Percentiles rank a stretch among this genome's conserved stretches.
Evolutionary conservation across 2,888 invertebrate genomes (phyloP).

Genomic region (Pachymerium ferrugineum): DNA sequence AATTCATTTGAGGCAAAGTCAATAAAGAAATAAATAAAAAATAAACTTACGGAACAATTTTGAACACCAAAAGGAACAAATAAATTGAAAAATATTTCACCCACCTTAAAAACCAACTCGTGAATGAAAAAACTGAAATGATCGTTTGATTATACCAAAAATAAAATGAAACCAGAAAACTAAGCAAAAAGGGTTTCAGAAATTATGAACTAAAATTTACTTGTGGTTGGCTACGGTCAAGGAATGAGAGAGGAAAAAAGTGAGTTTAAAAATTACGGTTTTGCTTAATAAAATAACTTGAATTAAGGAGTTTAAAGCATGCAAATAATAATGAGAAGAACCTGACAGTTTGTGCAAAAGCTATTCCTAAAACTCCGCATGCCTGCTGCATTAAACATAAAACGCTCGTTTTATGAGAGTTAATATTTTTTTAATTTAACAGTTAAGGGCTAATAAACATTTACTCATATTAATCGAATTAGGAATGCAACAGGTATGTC

Average conservation of each 20-base stretch:
- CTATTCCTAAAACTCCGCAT: not conserved
- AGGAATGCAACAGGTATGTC: too few relatives aligned
- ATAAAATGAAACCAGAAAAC: not conserved
- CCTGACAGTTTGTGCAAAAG: slow-evolving; percentile 3
- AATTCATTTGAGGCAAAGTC: slow-evolving; percentile 11
- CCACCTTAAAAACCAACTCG: slow-evolving; percentile 22
- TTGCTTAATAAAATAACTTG: too few relatives aligned
- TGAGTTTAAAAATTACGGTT: too few relatives aligned
- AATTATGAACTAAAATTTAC: too few relatives aligned
- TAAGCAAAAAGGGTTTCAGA: not conserved
- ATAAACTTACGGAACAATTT: not conserved
- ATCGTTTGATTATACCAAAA: not conserved
- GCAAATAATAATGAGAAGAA: not conserved
- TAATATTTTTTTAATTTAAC: too few relatives aligned
- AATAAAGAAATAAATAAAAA: not conserved
- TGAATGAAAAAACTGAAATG: not conserved
- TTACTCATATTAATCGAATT: too few relatives aligned
- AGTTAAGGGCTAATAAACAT: too few relatives aligned
- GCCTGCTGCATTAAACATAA: not conserved
- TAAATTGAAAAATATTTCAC: slow-evolving; percentile 24
- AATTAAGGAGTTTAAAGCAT: slow-evolving; percentile 4
- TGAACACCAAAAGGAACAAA: not conserved
- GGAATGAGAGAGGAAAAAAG: too few relatives aligned
- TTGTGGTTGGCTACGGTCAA: too few relatives aligned
- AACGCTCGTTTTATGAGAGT: too few relatives aligned